Base-by-base conservation (phyloP, 2,113 vertebrate genomes). In the Barbus barbus region DNA sequence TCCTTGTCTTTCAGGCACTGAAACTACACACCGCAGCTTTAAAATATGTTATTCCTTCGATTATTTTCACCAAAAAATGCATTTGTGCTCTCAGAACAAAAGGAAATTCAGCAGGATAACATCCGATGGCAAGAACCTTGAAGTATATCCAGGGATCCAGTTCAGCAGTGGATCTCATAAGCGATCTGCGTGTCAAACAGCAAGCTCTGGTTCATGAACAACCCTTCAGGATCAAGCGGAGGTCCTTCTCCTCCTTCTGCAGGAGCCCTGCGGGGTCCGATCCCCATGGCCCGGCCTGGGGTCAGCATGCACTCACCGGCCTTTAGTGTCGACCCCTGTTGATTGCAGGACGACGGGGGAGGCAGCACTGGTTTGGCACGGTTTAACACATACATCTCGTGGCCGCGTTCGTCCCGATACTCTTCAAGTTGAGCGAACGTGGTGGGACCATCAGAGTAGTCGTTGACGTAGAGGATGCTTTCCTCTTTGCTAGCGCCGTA, bases 311-410 rank as follows among this genome's bases (percentile, higher is more conserved):
- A 84, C 38, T 94, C 93, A n/a, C 89, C 90, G 36, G 81, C 14
- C 0, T 79, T 84, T 73, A 93, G 85, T 0, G 89, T 92, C 0
- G 90, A 92, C 20, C 89, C 91, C 79, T 94, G 91, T 86, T 94
- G 94, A 88, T 85, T 86, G 26, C 90, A 90, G 1, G 87, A 86
- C 0, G 94, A 91, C 20, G 83, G 81, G 69, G 75, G 92, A 11
- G 90, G 87, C 12, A 95, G 89, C 65, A 95, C 94, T 0, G 95
- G 94, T 88, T 94, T 95, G 84, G 95, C 92, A 2, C 96, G 93
- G 90, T 96, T 96, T 14, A 97, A 95, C 67, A 97, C 96, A 2
- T 96, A 97, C 96, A 97, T 97, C 89, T 96, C 96, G 1, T 96
- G 96, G 51, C 96, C 96, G 0, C 93, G 91, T 84, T 95, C 95